These are phyloP conservation scores for Temnopleurus reevesii DNA, from an alignment of 53 echinoderm and acorn worm genomes.

Conservation along the genomic window DNA sequence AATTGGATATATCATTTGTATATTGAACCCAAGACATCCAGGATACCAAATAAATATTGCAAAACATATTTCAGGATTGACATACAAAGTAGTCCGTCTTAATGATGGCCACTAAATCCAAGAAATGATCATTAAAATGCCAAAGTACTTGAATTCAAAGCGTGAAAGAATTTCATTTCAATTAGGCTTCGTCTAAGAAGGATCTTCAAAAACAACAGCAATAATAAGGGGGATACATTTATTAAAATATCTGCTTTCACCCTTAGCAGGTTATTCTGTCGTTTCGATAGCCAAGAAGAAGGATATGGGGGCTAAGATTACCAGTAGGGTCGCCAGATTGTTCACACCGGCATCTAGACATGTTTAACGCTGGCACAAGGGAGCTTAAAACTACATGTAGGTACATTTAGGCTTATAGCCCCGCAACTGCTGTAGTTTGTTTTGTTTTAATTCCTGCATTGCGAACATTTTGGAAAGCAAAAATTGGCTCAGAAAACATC, in stretches of 20 bases:
- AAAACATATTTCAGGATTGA: no score
- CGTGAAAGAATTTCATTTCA: neutral
- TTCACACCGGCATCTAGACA: neutral
- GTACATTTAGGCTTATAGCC: no score
- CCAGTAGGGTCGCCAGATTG: neutral
- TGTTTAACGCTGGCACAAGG: no score
- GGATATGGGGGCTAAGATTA: neutral
- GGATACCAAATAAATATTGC: no score
- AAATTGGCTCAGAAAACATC: no score
- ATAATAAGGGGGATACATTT: neutral
- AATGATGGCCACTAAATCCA: neutral
- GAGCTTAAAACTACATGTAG: no score
- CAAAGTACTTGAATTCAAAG: neutral
- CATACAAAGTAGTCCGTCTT: no score
- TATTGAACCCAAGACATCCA: no score
- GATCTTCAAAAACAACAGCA: neutral
- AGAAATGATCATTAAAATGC: neutral
- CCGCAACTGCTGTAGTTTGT: no score
- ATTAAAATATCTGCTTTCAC: constrained; percentile 26
- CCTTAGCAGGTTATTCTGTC: neutral
- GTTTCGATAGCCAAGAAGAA: neutral
- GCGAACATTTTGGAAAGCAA: no score
- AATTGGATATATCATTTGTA: no score
- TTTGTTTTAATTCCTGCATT: no score
- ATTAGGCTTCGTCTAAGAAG: neutral